Percentiles rank a stretch among this genome's conserved stretches.
Evolutionary conservation across 2,113 vertebrate genomes (phyloP).

Genomic region (Ctenodactylus gundi): DNA sequence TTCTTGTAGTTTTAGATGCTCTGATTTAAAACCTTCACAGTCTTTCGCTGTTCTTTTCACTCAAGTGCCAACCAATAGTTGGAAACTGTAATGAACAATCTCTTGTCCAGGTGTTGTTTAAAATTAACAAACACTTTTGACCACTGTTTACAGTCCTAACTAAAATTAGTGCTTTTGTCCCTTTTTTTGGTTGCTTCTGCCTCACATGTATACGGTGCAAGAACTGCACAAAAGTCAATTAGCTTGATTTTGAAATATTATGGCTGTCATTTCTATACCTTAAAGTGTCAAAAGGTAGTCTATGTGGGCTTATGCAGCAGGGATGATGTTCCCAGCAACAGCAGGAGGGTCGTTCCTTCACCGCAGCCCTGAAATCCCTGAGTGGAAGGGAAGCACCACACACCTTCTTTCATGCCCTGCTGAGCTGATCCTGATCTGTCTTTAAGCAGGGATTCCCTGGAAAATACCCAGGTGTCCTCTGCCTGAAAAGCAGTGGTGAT

Average conservation of each 20-base stretch:
- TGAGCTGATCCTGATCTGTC: background rate
- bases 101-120: background rate
- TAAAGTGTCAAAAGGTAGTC: background rate
- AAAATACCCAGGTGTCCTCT: background rate
- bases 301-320: background rate
- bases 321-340: background rate
- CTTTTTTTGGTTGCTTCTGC: background rate
- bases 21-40: background rate
- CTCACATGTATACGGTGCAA: too few relatives aligned
- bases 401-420: background rate
- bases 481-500: background rate
- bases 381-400: too few relatives aligned
- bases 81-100: background rate
- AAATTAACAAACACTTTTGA: background rate
- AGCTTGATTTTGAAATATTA: conserved; percentile 10
- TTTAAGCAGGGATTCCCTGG: background rate
- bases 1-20: background rate
- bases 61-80: background rate
- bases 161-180: background rate
- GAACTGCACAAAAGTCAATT: background rate
- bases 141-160: background rate
- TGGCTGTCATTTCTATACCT: background rate
- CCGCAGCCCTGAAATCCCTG: too few relatives aligned
- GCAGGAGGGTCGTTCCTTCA: fast-evolving
- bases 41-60: conserved; percentile 7